A percentile compares a stretch with the other conserved stretches of the same genome.
Conservation (phyloP, 2,113 vertebrate genomes). For the Heliornis fulica region DNA sequence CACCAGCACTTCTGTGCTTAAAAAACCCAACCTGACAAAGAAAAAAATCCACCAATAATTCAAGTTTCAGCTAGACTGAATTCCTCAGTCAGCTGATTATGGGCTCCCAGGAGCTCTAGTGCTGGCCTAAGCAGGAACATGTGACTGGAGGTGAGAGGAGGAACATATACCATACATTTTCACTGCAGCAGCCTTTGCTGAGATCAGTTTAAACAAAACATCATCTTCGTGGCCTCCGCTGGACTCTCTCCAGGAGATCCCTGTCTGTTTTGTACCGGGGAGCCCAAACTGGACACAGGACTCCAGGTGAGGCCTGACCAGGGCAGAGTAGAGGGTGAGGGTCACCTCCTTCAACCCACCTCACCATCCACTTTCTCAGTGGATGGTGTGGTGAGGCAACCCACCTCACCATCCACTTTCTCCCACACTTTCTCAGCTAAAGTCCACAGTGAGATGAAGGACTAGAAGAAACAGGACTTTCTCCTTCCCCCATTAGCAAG, state of each 20-base stretch:
- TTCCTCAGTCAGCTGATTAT: not conserved
- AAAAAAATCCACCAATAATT: not conserved
- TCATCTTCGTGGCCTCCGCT: too few relatives aligned
- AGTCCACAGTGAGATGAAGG: not conserved
- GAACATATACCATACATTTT: not conserved
- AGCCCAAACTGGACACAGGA: too few relatives aligned
- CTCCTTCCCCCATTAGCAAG: not conserved
- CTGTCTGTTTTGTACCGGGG: too few relatives aligned
- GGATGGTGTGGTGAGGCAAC: too few relatives aligned
- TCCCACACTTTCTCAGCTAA: not conserved
- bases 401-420: too few relatives aligned
- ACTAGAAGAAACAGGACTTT: not conserved
- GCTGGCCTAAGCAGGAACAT: not conserved
- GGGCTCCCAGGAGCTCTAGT: not conserved
- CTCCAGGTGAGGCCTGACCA: too few relatives aligned
- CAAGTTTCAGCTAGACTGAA: slow-evolving; percentile 14
- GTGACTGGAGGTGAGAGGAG: not conserved
- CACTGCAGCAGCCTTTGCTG: not conserved
- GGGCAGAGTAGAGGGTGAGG: too few relatives aligned
- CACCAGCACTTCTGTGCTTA: not conserved
- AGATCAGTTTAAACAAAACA: not conserved
- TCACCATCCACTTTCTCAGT: too few relatives aligned
- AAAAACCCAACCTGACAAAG: not conserved
- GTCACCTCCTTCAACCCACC: too few relatives aligned
- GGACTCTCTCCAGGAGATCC: too few relatives aligned